Conservation (phyloP, 2,888 invertebrate genomes). For the Serrognathus titanus region DNA sequence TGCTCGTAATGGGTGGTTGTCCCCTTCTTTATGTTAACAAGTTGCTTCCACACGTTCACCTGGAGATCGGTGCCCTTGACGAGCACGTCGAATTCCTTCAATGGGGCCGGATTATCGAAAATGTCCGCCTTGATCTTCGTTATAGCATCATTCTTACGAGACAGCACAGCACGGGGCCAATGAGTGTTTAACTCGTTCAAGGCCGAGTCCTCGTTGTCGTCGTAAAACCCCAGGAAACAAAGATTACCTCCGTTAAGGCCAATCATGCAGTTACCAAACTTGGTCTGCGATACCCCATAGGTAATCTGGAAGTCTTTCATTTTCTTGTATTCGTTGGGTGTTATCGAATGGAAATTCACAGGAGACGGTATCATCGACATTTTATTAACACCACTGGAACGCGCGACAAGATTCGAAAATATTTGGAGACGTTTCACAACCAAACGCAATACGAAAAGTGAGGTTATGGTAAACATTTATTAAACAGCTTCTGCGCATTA, state of each 20-base stretch:
- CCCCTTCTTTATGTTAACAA: conserved; percentile 36
- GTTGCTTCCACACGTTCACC: conserved; percentile 40
- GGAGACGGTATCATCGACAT: conserved; percentile 3
- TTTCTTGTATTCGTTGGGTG: conserved; percentile 30
- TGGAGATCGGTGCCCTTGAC: conserved; percentile 42
- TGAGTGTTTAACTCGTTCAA: conserved; percentile 29
- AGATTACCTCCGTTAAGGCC: conserved; percentile 30
- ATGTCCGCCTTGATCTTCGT: conserved; percentile 21
- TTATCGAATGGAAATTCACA: conserved; percentile 11
- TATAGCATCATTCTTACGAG: conserved; percentile 26
- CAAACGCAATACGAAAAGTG: no score
- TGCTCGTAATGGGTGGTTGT: conserved; percentile 39
- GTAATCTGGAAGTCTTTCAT: conserved; percentile 28
- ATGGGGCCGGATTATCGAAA: conserved; percentile 21
- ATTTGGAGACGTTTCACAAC: no score
- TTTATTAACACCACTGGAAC: no score
- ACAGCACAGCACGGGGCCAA: conserved; percentile 35
- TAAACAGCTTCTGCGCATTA: no score
- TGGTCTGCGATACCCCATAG: conserved; percentile 28
- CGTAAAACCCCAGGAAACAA: conserved; percentile 33
- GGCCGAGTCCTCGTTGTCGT: conserved; percentile 28
- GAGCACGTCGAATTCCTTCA: conserved; percentile 21
- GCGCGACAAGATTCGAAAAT: no score
- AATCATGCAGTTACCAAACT: conserved; percentile 36
- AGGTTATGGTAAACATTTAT: no score